Evolutionary conservation across 2,888 invertebrate genomes (phyloP), one percentile per base, ranked within the genome.

Genomic region (Chironomus tentans): DNA sequence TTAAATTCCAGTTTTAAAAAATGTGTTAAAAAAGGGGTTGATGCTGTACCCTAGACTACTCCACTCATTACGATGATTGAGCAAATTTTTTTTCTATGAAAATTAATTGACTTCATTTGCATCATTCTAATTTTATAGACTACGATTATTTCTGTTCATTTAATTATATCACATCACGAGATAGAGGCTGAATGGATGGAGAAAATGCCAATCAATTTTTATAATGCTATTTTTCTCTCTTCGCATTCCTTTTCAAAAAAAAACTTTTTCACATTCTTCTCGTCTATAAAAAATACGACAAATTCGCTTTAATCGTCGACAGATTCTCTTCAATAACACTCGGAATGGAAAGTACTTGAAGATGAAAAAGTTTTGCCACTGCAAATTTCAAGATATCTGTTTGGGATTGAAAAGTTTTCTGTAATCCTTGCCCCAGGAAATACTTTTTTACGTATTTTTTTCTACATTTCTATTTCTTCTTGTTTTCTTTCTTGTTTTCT

Each of bases 91-190:
- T 6, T 7, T 15, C 22, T 50, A 62, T 72, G 72, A 72, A 72
- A 72, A 72, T 72, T 72, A 72, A 72, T 72, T 72, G 72, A 72
- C 72, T 72, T 71, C 72, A 72, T 72, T 72, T 72, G 62, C 72
- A 72, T 72, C 65, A 12, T 72, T 21, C 28, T 38, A n/a, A 47
- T 38, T 72, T 61, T 15, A 46, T 46, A 46, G 38, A 38, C 15
- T 28, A 22, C 38, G 28, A 62, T 62, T 72, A 61, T 61, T 72
- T 50, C 13, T 68, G 28, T 46, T 68, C 38, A 10, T 65, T 65
- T 65, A 56, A 56, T 56, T 56, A 56, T 56, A 15, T 56, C 56
- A 7, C 56, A 56, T 56, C 56, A 56, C 10, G 65, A 13, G 24
- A 65, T 24, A 21, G 22, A 65, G 10, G 56, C 12, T 18, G 21